Evolutionary conservation across 2,113 vertebrate species (phyloP).

Genomic region (Lepidiolamprologus cunningtoni): DNA sequence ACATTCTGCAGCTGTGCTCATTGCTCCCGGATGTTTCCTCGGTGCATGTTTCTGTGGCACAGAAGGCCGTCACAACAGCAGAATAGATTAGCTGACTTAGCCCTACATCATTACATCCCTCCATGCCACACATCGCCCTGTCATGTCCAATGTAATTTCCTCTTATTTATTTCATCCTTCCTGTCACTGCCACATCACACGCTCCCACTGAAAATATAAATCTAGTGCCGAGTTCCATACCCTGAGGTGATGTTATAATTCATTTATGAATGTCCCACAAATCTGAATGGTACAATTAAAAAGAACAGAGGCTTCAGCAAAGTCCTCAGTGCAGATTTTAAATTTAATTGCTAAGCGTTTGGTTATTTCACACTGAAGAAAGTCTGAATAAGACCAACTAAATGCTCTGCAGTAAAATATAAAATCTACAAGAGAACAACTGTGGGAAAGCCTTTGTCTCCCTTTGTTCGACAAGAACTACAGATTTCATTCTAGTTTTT

Average conservation of each 20-base stretch:
- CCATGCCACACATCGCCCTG: constrained; percentile 1
- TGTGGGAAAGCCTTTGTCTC: neutral
- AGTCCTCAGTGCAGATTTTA: neutral
- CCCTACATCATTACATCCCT: neutral
- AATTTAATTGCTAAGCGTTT: constrained; percentile 8
- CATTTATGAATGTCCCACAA: constrained; percentile 38
- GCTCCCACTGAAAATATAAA: constrained; percentile 44
- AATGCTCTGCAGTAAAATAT: neutral
- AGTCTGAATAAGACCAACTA: neutral
- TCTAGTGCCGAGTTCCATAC: constrained; percentile 23
- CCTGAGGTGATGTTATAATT: constrained; percentile 30
- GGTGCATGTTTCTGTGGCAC: neutral
- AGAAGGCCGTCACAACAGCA: neutral
- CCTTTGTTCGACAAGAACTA: neutral
- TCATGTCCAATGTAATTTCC: neutral
- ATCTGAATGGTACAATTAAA: constrained; percentile 29
- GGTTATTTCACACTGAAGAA: neutral
- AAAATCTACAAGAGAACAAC: neutral
- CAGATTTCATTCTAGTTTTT: neutral
- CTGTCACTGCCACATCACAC: constrained; percentile 3
- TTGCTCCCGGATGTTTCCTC: neutral
- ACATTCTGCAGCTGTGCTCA: neutral
- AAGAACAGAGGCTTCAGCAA: constrained; percentile 3
- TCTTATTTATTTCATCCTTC: constrained; percentile 31
- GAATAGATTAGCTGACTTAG: neutral